A percentile compares a stretch with the other conserved stretches of the same genome.
Evolutionary conservation across 2,888 invertebrate genomes (phyloP).

Genomic region (Leptinotarsa tumamoca): DNA sequence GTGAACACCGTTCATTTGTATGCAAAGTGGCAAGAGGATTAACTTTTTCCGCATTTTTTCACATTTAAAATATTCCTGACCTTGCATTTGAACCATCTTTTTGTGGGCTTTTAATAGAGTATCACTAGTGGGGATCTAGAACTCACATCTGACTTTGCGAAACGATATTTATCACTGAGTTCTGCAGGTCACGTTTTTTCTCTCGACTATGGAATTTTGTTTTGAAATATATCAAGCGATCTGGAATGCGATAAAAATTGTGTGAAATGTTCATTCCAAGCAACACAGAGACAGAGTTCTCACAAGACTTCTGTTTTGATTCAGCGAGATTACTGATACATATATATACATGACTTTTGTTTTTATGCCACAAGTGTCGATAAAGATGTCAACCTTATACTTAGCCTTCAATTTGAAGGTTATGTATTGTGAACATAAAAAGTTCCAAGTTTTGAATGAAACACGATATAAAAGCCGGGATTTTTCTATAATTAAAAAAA

Average conservation of each 20-base stretch:
- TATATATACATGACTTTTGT: not conserved
- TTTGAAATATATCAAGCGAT: conserved; percentile 28
- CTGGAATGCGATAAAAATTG: conserved; percentile 34
- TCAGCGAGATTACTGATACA: not conserved
- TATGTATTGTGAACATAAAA: no score
- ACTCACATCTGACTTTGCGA: conserved; percentile 28
- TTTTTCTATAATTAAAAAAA: no score
- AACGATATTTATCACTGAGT: conserved; percentile 30
- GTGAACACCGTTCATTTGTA: not conserved
- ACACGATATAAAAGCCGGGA: no score
- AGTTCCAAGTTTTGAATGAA: no score
- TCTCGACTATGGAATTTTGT: conserved; percentile 26
- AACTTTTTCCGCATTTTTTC: not conserved
- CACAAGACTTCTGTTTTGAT: not conserved
- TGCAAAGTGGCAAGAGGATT: not conserved
- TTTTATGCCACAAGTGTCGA: not conserved
- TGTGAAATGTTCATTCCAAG: conserved; percentile 33
- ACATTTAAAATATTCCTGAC: not conserved
- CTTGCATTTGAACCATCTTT: conserved; percentile 2
- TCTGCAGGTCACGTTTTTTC: conserved; percentile 23
- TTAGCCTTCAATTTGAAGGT: no score
- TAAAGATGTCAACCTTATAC: no score
- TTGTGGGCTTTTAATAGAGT: not conserved
- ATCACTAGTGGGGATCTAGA: not conserved
- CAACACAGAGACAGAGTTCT: no score